Evolutionary conservation across 1,140 invertebrate genomes (phyloP).

Genomic region (Drosophila murphyi): DNA sequence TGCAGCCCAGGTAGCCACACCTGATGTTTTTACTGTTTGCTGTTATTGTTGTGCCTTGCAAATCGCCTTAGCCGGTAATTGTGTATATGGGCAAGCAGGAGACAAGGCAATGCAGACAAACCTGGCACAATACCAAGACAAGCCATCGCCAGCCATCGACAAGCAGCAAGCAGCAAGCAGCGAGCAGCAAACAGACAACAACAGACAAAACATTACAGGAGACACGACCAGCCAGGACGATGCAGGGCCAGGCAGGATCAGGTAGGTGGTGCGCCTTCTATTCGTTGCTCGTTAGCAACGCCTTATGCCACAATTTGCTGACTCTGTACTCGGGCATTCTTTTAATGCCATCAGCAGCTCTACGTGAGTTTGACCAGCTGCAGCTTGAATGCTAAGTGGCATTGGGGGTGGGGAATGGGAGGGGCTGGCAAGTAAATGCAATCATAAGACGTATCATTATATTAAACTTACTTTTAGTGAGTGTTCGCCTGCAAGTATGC

Average conservation of each 20-base stretch:
- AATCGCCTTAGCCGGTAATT: conserved; percentile 82
- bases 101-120: not conserved
- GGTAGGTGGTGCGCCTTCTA: not conserved
- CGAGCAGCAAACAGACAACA: conserved; percentile 6
- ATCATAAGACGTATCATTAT: conserved; percentile 82
- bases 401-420: not conserved
- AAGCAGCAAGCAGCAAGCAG: conserved; percentile 10
- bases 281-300: conserved; percentile 72
- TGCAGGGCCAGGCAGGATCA: not conserved
- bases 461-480: conserved; percentile 60
- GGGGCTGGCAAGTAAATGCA: conserved; percentile 64
- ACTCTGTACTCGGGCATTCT: conserved; percentile 59
- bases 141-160: conserved; percentile 12
- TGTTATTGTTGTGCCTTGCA: conserved; percentile 57
- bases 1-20: conserved; percentile 54
- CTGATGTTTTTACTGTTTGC: conserved; percentile 58
- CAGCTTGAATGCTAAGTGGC: conserved; percentile 20
- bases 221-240: conserved; percentile 21
- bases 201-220: not conserved
- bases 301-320: conserved; percentile 72
- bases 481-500: conserved; percentile 53
- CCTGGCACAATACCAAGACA: conserved; percentile 20
- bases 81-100: conserved; percentile 74
- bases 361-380: conserved; percentile 79
- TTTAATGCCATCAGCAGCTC: conserved; percentile 66